These are phyloP conservation scores for Cryptoblepharus egeriae DNA, from an alignment of 2,797 vertebrate genomes.

Conservation along the genomic window DNA sequence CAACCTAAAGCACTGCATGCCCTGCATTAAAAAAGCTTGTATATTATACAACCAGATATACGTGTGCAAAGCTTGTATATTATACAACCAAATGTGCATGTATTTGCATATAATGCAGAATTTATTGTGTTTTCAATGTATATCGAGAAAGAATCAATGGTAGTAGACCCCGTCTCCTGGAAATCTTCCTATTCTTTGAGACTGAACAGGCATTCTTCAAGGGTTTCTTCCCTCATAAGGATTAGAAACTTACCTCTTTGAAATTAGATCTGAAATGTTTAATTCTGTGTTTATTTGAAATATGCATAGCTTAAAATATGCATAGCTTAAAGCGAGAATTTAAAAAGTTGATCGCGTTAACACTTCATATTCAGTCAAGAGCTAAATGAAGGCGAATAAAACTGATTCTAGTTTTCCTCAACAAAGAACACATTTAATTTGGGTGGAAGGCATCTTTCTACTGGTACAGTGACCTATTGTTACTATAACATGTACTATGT, in stretches of 20 bases:
- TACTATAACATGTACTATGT: constrained; percentile 39
- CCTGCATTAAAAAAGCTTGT: neutral
- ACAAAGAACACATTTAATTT: constrained; percentile 65
- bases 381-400: constrained; percentile 50
- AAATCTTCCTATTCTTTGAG: neutral
- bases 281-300: neutral
- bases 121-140: neutral
- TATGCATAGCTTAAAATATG: neutral
- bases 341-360: neutral
- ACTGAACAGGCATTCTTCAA: neutral
- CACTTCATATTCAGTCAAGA: constrained; percentile 1
- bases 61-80: neutral
- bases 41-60: neutral
- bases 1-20: neutral
- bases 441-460: constrained; percentile 48
- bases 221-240: neutral
- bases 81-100: neutral
- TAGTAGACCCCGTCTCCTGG: neutral
- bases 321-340: constrained; percentile 20
- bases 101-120: neutral
- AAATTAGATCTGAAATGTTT: neutral
- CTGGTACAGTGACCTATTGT: constrained; percentile 64
- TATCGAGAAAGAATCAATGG: neutral
- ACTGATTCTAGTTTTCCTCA: constrained; percentile 43
- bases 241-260: neutral